These are phyloP conservation scores for Scartelaos histophorus DNA, from an alignment of 2,113 vertebrate genomes.

Conservation along the genomic window DNA sequence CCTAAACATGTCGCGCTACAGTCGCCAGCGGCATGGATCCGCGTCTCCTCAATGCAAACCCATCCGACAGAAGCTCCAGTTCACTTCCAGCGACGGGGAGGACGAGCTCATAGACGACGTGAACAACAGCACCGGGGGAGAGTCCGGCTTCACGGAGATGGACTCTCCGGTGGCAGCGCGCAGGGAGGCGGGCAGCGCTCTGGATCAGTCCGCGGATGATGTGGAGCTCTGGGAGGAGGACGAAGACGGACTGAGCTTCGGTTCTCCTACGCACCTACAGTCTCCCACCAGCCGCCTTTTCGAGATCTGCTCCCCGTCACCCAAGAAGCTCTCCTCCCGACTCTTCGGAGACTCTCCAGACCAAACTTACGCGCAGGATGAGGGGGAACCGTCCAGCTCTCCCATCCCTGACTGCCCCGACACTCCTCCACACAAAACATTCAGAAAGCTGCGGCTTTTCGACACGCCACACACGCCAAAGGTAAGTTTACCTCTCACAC, in stretches of 20 bases:
- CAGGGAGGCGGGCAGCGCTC: slow-evolving; percentile 65
- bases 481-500: slow-evolving; percentile 68
- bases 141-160: slow-evolving; percentile 92
- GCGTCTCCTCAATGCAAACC: slow-evolving; percentile 65
- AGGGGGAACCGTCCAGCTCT: slow-evolving; percentile 75
- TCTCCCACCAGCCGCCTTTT: slow-evolving; percentile 73
- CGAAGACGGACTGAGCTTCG: slow-evolving; percentile 65
- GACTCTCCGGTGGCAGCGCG: slow-evolving; percentile 83
- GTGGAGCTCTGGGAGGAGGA: slow-evolving; percentile 83
- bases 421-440: slow-evolving; percentile 94
- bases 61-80: slow-evolving; percentile 86
- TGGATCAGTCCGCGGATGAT: slow-evolving; percentile 77
- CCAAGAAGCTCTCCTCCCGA: slow-evolving; percentile 71
- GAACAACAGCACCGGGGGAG: slow-evolving; percentile 90
- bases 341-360: slow-evolving; percentile 64
- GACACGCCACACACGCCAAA: slow-evolving; percentile 97
- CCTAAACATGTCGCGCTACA: slow-evolving; percentile 70
- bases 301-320: slow-evolving; percentile 78
- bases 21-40: slow-evolving; percentile 66
- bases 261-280: slow-evolving; percentile 82
- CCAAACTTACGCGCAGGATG: slow-evolving; percentile 44
- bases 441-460: slow-evolving; percentile 91
- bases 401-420: slow-evolving; percentile 86
- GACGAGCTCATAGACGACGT: slow-evolving; percentile 86
- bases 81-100: slow-evolving; percentile 84